These are phyloP conservation scores for Murina feae DNA, from an alignment of 2,113 vertebrate species.

Conservation along the genomic window DNA sequence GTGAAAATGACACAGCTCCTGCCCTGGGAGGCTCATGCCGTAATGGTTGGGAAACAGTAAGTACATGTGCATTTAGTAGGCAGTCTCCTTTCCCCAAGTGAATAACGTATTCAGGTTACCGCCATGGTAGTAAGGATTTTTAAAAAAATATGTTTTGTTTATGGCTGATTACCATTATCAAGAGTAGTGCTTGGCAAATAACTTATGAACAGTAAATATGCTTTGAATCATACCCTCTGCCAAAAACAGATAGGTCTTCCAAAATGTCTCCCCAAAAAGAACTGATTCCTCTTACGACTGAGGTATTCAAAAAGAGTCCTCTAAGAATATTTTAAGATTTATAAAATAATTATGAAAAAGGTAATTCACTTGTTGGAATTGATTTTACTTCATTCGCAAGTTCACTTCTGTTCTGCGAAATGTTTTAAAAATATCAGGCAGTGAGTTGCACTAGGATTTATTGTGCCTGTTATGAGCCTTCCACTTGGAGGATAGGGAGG, in stretches of 20 bases:
- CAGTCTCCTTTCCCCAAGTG: not conserved
- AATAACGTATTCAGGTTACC: not conserved
- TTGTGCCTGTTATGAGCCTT: not conserved
- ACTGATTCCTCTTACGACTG: not conserved
- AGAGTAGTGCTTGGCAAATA: not conserved
- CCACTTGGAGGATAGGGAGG: no score
- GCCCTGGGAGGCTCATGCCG: not conserved
- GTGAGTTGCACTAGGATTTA: not conserved
- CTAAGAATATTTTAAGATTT: constrained; percentile 50
- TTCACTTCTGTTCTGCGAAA: constrained; percentile 33
- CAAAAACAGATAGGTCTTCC: not conserved
- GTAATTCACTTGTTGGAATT: constrained; percentile 44
- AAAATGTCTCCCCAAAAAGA: not conserved
- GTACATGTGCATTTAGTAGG: not conserved
- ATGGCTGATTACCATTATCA: not conserved
- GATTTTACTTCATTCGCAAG: constrained; percentile 49
- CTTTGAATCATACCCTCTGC: not conserved
- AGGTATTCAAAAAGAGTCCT: not conserved
- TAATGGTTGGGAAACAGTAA: not conserved
- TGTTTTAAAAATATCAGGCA: not conserved
- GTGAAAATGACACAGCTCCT: not conserved
- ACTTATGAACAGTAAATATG: not conserved
- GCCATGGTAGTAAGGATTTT: not conserved
- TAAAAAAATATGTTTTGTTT: not conserved
- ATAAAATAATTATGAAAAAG: constrained; percentile 31